phyloP scores from a whole-genome alignment of 2,113 vertebrate species.

The Esox niger region DNA sequence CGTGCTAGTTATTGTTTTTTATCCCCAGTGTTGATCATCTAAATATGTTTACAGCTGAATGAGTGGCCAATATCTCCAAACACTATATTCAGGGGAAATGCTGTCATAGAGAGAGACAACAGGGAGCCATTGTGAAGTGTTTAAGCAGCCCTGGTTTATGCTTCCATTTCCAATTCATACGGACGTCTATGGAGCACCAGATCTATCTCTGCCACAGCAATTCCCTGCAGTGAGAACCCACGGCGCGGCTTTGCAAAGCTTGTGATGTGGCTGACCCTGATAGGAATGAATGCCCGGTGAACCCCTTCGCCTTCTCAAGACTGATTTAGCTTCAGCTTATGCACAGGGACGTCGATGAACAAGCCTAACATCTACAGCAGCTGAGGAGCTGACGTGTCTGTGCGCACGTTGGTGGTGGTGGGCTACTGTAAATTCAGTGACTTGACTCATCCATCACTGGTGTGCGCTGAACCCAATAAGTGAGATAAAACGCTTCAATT shows the following conservation, averaged over 20 bases:
- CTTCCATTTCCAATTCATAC: conserved; percentile 52
- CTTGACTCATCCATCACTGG: neutral
- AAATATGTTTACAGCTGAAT: too few relatives aligned
- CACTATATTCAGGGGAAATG: conserved; percentile 47
- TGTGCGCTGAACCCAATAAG: conserved; percentile 3
- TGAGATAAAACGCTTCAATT: too few relatives aligned
- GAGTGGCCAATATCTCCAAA: conserved; percentile 34
- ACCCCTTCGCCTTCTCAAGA: neutral
- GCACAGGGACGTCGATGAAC: neutral
- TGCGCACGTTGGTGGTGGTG: neutral
- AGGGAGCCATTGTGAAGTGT: conserved; percentile 45
- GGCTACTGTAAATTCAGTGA: neutral
- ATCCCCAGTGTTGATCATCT: too few relatives aligned
- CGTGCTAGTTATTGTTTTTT: neutral
- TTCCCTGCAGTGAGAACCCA: conserved; percentile 43
- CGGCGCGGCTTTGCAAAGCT: neutral
- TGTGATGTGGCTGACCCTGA: neutral
- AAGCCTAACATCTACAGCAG: conserved; percentile 3
- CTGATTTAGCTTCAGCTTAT: neutral
- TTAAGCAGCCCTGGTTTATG: conserved; percentile 47
- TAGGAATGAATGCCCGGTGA: conserved; percentile 2
- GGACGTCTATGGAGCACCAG: conserved; percentile 43
- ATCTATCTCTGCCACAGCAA: conserved; percentile 50
- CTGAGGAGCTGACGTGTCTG: neutral
- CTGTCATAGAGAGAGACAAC: conserved; percentile 41